Conservation (phyloP, 2,113 vertebrate species). For the Cromileptes altivelis region DNA sequence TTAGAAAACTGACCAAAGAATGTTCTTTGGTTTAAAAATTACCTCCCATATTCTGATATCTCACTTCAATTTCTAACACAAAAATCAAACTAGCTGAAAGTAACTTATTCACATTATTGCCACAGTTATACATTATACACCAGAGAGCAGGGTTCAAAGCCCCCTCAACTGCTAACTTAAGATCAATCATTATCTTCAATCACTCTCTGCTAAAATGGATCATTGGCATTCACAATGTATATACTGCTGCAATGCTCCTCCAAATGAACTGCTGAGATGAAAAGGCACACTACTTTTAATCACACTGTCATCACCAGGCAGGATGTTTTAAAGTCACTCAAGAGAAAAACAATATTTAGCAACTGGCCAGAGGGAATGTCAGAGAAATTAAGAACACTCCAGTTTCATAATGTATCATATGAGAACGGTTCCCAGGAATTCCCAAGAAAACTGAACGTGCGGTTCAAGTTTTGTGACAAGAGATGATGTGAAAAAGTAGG, state of each 20-base stretch:
- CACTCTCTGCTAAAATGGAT: slow-evolving; percentile 28
- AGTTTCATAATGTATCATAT: not conserved
- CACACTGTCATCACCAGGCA: slow-evolving; percentile 14
- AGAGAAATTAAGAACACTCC: slow-evolving; percentile 20
- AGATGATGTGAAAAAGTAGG: not conserved
- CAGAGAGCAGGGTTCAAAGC: not conserved
- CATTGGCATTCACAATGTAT: slow-evolving; percentile 42
- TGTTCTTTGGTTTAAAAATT: not conserved
- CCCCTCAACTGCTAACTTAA: slow-evolving; percentile 27
- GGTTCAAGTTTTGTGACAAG: not conserved
- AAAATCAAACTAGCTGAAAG: not conserved
- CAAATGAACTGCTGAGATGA: slow-evolving; percentile 14
- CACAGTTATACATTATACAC: not conserved
- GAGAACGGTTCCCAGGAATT: not conserved
- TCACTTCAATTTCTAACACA: not conserved
- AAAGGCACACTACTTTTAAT: slow-evolving; percentile 35
- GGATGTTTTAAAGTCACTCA: slow-evolving; percentile 40
- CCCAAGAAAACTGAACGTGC: not conserved
- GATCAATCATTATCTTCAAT: slow-evolving; percentile 44
- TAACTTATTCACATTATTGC: not conserved
- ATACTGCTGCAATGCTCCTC: slow-evolving; percentile 19
- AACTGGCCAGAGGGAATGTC: slow-evolving; percentile 51
- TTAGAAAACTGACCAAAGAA: not conserved
- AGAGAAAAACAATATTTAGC: slow-evolving; percentile 52
- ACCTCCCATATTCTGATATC: not conserved